A percentile compares a stretch with the other conserved stretches of the same genome.
phyloP scores from a whole-genome alignment of 2,888 invertebrate species.

The Sclerodermus sp. region DNA sequence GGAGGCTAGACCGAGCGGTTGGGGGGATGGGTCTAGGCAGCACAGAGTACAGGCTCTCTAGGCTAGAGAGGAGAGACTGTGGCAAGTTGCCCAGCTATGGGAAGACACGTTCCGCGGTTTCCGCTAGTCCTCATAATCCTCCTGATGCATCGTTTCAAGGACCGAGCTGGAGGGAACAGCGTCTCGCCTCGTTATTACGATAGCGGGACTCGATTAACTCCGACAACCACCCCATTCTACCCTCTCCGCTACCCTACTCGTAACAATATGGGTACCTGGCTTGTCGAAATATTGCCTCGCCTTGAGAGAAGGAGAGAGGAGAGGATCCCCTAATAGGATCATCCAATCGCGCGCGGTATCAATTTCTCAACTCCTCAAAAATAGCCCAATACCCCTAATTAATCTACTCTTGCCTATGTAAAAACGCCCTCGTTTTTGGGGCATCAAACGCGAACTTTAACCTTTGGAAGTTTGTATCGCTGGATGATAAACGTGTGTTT shows the following conservation, averaged over 20 bases:
- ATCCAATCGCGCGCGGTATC: no score
- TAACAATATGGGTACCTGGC: neutral
- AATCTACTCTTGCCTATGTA: no score
- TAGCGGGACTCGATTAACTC: constrained; percentile 18
- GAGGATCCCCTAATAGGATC: neutral
- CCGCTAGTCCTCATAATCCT: constrained; percentile 8
- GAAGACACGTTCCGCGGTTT: constrained; percentile 16
- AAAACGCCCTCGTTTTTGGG: no score
- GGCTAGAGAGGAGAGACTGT: neutral
- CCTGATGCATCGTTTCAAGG: constrained; percentile 11
- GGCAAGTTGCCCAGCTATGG: constrained; percentile 5
- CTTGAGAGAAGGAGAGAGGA: neutral
- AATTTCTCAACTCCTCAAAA: no score
- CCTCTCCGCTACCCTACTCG: neutral
- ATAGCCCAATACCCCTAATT: no score
- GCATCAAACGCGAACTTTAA: no score
- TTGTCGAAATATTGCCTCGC: constrained; percentile 9
- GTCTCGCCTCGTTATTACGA: constrained; percentile 18
- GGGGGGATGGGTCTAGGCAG: no score
- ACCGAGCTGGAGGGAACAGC: neutral
- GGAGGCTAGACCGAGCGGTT: neutral
- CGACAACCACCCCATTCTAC: neutral
- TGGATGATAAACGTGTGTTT: no score
- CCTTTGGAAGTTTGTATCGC: no score
- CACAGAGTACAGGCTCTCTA: no score